Percentiles rank a stretch among this genome's conserved stretches.
These are phyloP conservation scores for Isoperla grammatica DNA, from an alignment of 2,888 invertebrate species.

Conservation along the genomic window DNA sequence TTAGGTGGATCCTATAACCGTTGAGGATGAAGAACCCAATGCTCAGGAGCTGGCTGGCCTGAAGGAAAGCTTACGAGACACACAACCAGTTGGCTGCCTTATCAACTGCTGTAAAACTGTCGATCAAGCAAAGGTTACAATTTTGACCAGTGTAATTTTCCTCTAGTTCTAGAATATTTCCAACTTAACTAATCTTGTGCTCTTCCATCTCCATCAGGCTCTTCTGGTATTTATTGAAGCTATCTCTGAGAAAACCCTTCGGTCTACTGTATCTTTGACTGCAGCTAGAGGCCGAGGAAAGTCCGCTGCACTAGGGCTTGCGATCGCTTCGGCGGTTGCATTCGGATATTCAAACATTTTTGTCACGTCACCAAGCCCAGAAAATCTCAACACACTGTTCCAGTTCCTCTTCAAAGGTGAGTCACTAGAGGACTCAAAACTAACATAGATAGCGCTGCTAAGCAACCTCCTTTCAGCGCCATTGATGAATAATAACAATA, in stretches of 20 bases:
- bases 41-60: slow-evolving; percentile 64
- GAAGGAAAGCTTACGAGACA: slow-evolving; percentile 78
- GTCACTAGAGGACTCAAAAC: slow-evolving; percentile 27
- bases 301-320: slow-evolving; percentile 92
- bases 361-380: slow-evolving; percentile 96
- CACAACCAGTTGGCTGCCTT: slow-evolving; percentile 86
- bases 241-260: slow-evolving; percentile 82
- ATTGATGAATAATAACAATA: too few relatives aligned
- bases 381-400: slow-evolving; percentile 95
- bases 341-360: slow-evolving; percentile 90
- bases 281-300: slow-evolving; percentile 97
- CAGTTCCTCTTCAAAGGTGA: slow-evolving; percentile 89
- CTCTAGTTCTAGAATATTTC: too few relatives aligned
- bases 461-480: too few relatives aligned
- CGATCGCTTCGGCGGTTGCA: slow-evolving; percentile 80
- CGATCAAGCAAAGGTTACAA: slow-evolving; percentile 60
- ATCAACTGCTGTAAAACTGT: slow-evolving; percentile 86
- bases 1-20: slow-evolving; percentile 64
- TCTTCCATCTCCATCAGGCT: background rate
- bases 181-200: too few relatives aligned
- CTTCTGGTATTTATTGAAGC: slow-evolving; percentile 43
- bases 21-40: slow-evolving; percentile 46
- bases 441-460: too few relatives aligned
- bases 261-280: slow-evolving; percentile 90
- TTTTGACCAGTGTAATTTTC: background rate